Percentiles rank a stretch among this genome's conserved stretches.
These are phyloP conservation scores for Eilema sororculum DNA, from an alignment of 2,888 invertebrate genomes.

Conservation along the genomic window DNA sequence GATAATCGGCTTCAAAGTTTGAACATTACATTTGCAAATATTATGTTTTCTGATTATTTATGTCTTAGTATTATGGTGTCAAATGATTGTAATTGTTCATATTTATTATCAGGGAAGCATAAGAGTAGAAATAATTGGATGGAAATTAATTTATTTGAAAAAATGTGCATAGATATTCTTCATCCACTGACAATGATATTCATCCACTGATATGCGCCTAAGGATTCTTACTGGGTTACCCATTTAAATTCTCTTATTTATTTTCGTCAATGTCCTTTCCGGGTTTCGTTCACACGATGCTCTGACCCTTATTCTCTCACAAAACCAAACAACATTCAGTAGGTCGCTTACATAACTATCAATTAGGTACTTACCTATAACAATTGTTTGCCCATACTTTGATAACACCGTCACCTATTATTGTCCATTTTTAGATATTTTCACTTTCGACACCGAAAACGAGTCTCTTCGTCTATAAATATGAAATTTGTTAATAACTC, in stretches of 20 bases:
- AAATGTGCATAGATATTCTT: neutral
- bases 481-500: neutral
- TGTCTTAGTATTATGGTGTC: no score
- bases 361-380: neutral
- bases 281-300: neutral
- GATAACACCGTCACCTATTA: neutral
- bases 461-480: neutral
- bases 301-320: neutral
- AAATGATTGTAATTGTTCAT: no score
- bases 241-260: neutral
- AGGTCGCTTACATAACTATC: neutral
- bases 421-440: neutral
- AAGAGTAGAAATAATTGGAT: no score
- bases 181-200: neutral
- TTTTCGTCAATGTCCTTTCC: neutral
- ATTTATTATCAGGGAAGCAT: no score
- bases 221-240: neutral
- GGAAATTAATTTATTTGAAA: no score
- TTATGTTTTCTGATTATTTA: no score
- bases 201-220: neutral
- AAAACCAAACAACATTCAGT: neutral
- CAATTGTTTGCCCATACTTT: neutral
- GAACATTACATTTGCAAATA: no score
- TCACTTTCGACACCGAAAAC: neutral
- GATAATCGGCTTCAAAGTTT: no score